phyloP scores from a whole-genome alignment of 2,797 vertebrate species.

The Gastrophryne carolinensis region DNA sequence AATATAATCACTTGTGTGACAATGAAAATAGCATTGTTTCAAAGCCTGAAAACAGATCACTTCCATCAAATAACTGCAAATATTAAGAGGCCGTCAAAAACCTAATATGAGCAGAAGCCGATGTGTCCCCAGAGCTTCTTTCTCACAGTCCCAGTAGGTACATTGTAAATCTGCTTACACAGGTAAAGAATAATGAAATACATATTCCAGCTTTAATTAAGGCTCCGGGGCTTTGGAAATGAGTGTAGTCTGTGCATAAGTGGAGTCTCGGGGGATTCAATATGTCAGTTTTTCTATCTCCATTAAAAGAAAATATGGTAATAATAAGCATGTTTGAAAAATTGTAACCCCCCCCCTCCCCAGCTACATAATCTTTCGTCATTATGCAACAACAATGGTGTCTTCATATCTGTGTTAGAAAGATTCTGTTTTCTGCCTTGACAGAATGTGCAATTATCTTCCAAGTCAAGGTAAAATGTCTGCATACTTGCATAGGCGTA shows the following conservation, averaged over 20 bases:
- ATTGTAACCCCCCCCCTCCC: conserved; percentile 33
- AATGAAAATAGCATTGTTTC: conserved; percentile 32
- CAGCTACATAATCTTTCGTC: conserved; percentile 56
- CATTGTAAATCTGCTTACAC: conserved; percentile 71
- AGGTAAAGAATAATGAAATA: conserved; percentile 65
- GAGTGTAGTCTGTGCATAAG: conserved; percentile 59
- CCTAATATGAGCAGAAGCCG: conserved; percentile 53
- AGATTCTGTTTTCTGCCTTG: conserved; percentile 17
- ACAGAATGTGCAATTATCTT: conserved; percentile 40
- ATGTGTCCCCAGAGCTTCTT: conserved; percentile 56
- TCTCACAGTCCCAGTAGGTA: conserved; percentile 62
- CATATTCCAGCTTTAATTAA: conserved; percentile 75
- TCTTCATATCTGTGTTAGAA: conserved; percentile 25
- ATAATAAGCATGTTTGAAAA: conserved; percentile 60
- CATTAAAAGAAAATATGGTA: conserved; percentile 68
- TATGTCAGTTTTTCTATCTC: conserved; percentile 72
- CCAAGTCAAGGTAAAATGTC: conserved; percentile 11
- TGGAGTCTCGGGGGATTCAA: conserved; percentile 67
- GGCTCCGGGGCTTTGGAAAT: conserved; percentile 66
- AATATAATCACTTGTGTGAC: conserved; percentile 19
- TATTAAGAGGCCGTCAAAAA: conserved; percentile 59
- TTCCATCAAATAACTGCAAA: conserved; percentile 49
- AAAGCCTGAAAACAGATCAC: conserved; percentile 24
- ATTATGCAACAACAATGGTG: conserved; percentile 45
- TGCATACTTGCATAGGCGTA: not conserved